Evolutionary conservation across 1,140 invertebrate genomes (phyloP).

Genomic region (Atta colombica): DNA sequence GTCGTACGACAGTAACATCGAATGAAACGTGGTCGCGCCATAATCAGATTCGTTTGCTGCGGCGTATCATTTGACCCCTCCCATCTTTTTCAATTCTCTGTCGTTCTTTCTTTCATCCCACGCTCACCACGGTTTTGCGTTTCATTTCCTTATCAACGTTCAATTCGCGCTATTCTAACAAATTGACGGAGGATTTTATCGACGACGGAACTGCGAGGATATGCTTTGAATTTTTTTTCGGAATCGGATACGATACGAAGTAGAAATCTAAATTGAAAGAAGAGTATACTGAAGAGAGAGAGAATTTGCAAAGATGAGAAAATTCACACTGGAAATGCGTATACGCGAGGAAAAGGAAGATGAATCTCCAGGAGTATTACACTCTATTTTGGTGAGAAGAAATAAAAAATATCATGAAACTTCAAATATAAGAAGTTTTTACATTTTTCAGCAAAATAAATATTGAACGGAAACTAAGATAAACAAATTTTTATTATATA

Average conservation of each 20-base stretch:
- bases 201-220: constrained; percentile 13
- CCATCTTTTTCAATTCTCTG: not conserved
- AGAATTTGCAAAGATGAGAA: not conserved
- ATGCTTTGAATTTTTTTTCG: constrained; percentile 20
- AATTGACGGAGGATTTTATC: constrained; percentile 48
- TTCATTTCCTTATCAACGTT: constrained; percentile 44
- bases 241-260: not conserved
- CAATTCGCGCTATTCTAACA: constrained; percentile 40
- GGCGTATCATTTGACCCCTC: constrained; percentile 31
- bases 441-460: constrained; percentile 2
- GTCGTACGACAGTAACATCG: constrained; percentile 26
- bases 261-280: constrained; percentile 19
- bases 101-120: constrained; percentile 38
- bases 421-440: not conserved
- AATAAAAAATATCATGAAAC: constrained; percentile 12
- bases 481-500: not conserved
- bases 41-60: constrained; percentile 52
- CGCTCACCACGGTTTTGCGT: constrained; percentile 24
- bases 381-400: not conserved
- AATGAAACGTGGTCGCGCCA: constrained; percentile 28
- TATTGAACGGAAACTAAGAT: too few species aligned
- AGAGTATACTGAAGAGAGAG: constrained; percentile 1
- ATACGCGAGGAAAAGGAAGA: not conserved
- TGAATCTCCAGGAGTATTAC: not conserved
- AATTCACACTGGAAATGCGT: constrained; percentile 9